Evolutionary conservation across 2,888 invertebrate species (phyloP), one percentile per base, ranked within the genome.

Genomic region (Idaea aversata): DNA sequence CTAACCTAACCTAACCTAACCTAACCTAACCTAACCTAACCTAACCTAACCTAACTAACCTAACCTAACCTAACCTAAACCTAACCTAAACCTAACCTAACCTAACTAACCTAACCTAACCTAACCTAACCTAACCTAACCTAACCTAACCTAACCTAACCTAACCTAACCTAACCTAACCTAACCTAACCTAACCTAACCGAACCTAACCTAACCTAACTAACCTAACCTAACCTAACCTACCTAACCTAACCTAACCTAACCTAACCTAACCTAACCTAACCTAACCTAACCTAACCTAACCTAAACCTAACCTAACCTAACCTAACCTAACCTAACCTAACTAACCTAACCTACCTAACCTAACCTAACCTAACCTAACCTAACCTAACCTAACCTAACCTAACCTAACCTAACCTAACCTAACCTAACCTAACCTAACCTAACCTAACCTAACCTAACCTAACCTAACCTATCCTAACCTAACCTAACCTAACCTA

Each of bases 91-190:
- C 25, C 36, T 36, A 36, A 36, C 36, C 36, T 36, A 36, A 71
- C 67, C 71, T 70, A 71, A 71, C 71, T 70, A 71, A 71, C 71
- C 72, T 72, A 70, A 69, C 69, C 69, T 66, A 68, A 69, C 64
- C 65, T 63, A 65, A 65, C 68, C 36, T 64, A 63, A 67, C 61
- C 66, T 66, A 66, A 36, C 36, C 36, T 36, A 36, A 36, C 36
- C 36, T 63, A 65, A 65, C 64, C 64, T 63, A 65, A 63, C 64
- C 65, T 67, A 63, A 67, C 65, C 67, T 64, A 36, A 36, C 36
- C 36, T 36, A 36, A 36, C 36, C 36, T 64, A 65, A 65, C 65
- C 63, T 66, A 64, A 64, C 66, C 63, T 67, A 69, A 69, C 67
- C 66, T 67, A 67, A 69, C 66, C 66, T 69, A 66, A 64, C 67